A percentile compares a stretch with the other conserved stretches of the same genome.
These are phyloP conservation scores for Gadopsis marmoratus DNA, from an alignment of 2,797 vertebrate species.

Conservation along the genomic window DNA sequence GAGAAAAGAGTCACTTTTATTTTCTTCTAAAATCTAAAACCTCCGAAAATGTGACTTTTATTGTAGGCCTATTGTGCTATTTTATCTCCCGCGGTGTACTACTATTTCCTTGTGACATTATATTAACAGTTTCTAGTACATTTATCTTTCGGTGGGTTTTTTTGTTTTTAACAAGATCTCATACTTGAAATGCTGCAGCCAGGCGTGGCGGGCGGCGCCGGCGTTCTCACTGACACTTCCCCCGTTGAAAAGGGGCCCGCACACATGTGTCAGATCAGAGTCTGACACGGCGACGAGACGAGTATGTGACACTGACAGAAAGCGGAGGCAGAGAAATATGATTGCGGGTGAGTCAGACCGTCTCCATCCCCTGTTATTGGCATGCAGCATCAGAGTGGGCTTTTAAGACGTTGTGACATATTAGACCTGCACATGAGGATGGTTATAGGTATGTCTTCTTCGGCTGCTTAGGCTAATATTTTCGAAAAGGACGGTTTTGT, in stretches of 20 bases:
- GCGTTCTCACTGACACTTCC: slow-evolving; percentile 46
- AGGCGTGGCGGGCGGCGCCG: slow-evolving; percentile 38
- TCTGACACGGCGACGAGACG: neutral
- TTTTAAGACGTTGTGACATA: neutral
- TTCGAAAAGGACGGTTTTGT: neutral
- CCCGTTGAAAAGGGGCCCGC: slow-evolving; percentile 35
- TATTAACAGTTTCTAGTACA: neutral
- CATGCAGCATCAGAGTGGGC: neutral
- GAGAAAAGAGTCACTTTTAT: neutral
- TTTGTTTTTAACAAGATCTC: neutral
- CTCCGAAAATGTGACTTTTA: neutral
- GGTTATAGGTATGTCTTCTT: neutral
- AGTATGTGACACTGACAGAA: slow-evolving; percentile 42
- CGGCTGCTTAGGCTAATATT: neutral
- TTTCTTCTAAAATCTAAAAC: neutral
- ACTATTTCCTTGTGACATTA: neutral
- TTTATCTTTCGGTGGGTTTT: neutral
- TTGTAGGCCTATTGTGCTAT: neutral
- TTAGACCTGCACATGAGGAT: neutral
- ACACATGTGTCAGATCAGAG: slow-evolving; percentile 3
- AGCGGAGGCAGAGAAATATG: slow-evolving; percentile 28
- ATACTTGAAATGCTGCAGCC: neutral
- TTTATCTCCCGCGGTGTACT: too few species aligned
- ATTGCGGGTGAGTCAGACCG: slow-evolving; percentile 66
- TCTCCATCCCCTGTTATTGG: neutral